phyloP scores from a whole-genome alignment of 2,797 vertebrate species.

The Miichthys miiuy region DNA sequence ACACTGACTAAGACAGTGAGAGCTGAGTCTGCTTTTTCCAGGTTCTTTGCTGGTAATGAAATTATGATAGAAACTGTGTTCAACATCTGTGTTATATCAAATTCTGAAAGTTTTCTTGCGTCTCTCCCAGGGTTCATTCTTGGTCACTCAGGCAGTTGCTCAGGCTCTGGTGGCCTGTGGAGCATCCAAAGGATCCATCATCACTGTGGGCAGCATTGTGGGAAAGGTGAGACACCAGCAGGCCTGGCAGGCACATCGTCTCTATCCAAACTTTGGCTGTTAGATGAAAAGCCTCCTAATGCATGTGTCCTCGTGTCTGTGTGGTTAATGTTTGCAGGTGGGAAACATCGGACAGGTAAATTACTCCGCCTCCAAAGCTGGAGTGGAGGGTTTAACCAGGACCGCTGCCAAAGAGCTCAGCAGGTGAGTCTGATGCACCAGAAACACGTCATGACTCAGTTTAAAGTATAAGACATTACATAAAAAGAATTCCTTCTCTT shows the following conservation, averaged over 20 bases:
- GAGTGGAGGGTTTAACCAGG: slow-evolving; percentile 90
- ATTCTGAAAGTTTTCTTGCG: neutral
- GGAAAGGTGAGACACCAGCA: slow-evolving; percentile 86
- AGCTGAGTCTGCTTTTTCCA: neutral
- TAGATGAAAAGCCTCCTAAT: neutral
- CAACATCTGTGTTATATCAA: neutral
- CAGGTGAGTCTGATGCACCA: slow-evolving; percentile 65
- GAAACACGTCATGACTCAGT: rapidly evolving
- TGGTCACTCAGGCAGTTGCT: slow-evolving; percentile 89
- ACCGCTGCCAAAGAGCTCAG: slow-evolving; percentile 89
- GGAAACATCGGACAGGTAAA: slow-evolving; percentile 92
- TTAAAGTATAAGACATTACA: neutral
- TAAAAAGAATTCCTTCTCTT: neutral
- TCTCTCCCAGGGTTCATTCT: slow-evolving; percentile 86
- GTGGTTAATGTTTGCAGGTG: slow-evolving; percentile 76
- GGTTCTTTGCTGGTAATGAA: neutral
- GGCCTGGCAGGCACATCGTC: rapidly evolving
- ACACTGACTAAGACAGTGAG: neutral
- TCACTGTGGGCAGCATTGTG: slow-evolving; percentile 91
- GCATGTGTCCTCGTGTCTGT: slow-evolving; percentile 9
- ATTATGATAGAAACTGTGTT: neutral
- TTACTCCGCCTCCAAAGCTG: slow-evolving; percentile 91
- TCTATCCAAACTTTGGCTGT: neutral
- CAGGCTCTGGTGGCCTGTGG: slow-evolving; percentile 87
- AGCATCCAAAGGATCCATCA: slow-evolving; percentile 87